Evolutionary conservation across 2,797 vertebrate species (phyloP).

Genomic region (Microctenopoma lineatum): DNA sequence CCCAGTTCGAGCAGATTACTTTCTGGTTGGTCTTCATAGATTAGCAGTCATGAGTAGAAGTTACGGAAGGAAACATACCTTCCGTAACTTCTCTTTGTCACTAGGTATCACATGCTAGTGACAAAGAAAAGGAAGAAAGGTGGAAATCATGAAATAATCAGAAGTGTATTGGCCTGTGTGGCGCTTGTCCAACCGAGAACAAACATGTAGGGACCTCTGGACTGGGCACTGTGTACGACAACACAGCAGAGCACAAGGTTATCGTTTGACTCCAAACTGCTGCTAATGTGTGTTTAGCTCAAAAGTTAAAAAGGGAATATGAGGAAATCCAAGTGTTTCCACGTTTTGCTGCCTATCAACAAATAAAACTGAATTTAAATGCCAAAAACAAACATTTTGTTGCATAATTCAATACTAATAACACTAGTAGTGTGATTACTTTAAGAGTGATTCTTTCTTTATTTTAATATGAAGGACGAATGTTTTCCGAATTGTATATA

Average conservation of each 20-base stretch:
- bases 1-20: conserved; percentile 29
- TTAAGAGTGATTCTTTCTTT: conserved; percentile 76
- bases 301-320: conserved; percentile 80
- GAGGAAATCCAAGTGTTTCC: conserved; percentile 65
- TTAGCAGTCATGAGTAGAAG: conserved; percentile 19
- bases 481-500: conserved; percentile 77
- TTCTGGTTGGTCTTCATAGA: conserved; percentile 29
- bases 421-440: conserved; percentile 72
- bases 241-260: conserved; percentile 60
- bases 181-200: conserved; percentile 40
- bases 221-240: conserved; percentile 52
- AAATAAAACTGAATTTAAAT: conserved; percentile 72
- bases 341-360: conserved; percentile 71
- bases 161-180: conserved; percentile 31
- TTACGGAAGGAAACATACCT: conserved; percentile 42
- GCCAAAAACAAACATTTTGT: conserved; percentile 81
- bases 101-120: conserved; percentile 24
- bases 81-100: too few species aligned
- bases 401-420: conserved; percentile 78
- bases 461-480: conserved; percentile 76
- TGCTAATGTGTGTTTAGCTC: conserved; percentile 79
- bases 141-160: conserved; percentile 17
- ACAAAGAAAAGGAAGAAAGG: conserved; percentile 18
- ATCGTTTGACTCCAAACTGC: conserved; percentile 74
- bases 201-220: conserved; percentile 46